These are phyloP conservation scores for Protobothrops flavoviridis DNA, from an alignment of 2,113 vertebrate genomes.

Conservation along the genomic window DNA sequence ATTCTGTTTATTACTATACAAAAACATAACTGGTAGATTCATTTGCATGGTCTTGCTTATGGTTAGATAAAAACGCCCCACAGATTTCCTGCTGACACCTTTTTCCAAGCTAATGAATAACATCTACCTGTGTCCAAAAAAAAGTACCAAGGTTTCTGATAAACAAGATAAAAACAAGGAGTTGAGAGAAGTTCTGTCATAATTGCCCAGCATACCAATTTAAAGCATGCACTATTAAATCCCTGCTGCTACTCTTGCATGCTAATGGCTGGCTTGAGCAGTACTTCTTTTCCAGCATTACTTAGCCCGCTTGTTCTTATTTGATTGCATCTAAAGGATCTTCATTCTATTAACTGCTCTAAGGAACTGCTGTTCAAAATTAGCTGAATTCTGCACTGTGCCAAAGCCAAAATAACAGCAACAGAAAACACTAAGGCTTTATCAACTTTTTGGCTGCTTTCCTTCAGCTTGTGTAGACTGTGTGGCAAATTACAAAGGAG, in stretches of 20 bases:
- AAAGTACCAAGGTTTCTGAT: conserved; percentile 24
- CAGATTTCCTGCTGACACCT: conserved; percentile 54
- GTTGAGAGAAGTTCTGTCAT: conserved; percentile 22
- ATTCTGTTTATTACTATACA: conserved; percentile 49
- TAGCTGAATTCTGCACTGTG: conserved; percentile 24
- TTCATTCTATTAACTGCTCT: conserved; percentile 20
- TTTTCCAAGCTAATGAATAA: conserved; percentile 58
- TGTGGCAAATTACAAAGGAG: conserved; percentile 20
- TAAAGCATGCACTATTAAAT: conserved; percentile 17
- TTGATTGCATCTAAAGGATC: conserved; percentile 15
- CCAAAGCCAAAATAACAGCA: conserved; percentile 5
- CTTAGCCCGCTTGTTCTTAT: conserved; percentile 1
- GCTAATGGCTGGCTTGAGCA: neutral
- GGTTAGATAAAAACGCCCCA: conserved; percentile 38
- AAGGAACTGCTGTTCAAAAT: conserved; percentile 16
- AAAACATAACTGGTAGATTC: conserved; percentile 50
- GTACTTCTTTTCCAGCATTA: conserved; percentile 11
- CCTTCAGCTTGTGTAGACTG: neutral
- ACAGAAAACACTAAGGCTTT: conserved; percentile 26
- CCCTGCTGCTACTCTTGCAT: conserved; percentile 12
- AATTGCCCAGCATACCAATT: conserved; percentile 34
- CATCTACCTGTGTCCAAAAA: conserved; percentile 39
- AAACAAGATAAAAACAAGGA: conserved; percentile 16
- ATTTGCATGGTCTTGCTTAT: conserved; percentile 52
- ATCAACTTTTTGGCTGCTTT: neutral